These are phyloP conservation scores for Choloepus hoffmanni DNA, from an alignment of 2,113 vertebrate species.

Conservation along the genomic window DNA sequence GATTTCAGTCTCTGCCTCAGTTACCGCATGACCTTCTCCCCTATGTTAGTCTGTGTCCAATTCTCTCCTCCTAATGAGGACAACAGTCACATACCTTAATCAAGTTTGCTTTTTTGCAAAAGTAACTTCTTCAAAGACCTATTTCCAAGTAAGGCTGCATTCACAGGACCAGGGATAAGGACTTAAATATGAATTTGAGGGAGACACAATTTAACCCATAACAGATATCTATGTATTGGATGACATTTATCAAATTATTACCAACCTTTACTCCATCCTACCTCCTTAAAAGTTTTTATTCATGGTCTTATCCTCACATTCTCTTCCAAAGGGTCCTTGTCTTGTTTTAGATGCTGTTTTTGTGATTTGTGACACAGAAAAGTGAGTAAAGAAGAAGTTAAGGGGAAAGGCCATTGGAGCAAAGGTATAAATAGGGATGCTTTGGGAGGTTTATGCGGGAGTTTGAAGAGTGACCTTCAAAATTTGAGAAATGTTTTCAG, in stretches of 20 bases:
- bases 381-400: background rate
- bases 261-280: background rate
- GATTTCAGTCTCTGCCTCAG: too few species aligned
- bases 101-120: too few species aligned
- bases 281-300: background rate
- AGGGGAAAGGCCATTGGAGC: background rate
- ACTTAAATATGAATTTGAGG: too few species aligned
- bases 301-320: background rate
- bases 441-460: background rate
- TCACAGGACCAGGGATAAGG: too few species aligned
- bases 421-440: background rate
- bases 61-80: too few species aligned
- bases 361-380: background rate
- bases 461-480: background rate
- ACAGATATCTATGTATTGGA: background rate
- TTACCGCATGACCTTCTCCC: too few species aligned
- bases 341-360: background rate
- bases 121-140: too few species aligned
- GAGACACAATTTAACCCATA: background rate
- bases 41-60: too few species aligned
- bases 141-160: too few species aligned
- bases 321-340: background rate
- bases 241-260: background rate
- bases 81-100: too few species aligned
- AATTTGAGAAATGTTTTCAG: background rate